phyloP scores from a whole-genome alignment of 1,140 invertebrate species.

The Plutomurus gul region DNA sequence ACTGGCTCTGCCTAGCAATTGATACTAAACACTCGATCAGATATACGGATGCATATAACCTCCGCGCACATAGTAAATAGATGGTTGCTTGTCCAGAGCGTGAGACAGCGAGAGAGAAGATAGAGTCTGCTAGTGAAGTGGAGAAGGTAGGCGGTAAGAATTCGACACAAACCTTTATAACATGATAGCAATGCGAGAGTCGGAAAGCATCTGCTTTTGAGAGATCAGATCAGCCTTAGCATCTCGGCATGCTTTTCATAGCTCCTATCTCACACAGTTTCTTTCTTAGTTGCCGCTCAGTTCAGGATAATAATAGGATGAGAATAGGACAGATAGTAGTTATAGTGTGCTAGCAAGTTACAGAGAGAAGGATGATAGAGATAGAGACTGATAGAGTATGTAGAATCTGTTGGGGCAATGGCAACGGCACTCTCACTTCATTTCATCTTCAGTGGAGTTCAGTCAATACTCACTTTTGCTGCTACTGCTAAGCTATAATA shows the following conservation, averaged over 20 bases:
- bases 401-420: too few species aligned
- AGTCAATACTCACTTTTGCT: neutral
- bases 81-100: too few species aligned
- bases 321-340: neutral
- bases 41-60: too few species aligned
- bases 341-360: neutral
- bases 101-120: too few species aligned
- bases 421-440: too few species aligned
- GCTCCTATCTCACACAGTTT: neutral
- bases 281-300: neutral
- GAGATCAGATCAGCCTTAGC: slow-evolving; percentile 10
- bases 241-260: neutral
- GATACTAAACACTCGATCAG: too few species aligned
- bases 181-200: neutral
- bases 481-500: neutral
- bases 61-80: too few species aligned
- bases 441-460: neutral
- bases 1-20: too few species aligned
- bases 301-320: slow-evolving; percentile 13
- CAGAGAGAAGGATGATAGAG: neutral
- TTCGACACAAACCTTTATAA: neutral
- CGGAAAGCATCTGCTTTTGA: slow-evolving; percentile 22
- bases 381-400: too few species aligned
- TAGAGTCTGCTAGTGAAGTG: neutral
- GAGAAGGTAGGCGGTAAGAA: neutral